Evolutionary conservation across 23 tunicate genomes (phyloP).

Genomic region (Trididemnum nubilum): DNA sequence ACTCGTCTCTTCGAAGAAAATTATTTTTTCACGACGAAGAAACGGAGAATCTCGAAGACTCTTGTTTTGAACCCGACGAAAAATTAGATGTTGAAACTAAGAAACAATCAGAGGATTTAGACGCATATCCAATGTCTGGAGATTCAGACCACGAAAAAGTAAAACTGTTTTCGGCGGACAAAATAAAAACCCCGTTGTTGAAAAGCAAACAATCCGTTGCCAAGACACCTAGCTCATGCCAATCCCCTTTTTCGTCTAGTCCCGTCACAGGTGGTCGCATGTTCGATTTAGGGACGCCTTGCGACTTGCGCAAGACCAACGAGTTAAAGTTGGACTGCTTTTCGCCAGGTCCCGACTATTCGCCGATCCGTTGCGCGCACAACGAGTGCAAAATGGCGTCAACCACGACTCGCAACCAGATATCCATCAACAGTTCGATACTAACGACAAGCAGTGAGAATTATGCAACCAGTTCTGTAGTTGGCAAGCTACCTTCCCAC

Average conservation of each 20-base stretch:
- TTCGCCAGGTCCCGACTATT: slow-evolving; percentile 26
- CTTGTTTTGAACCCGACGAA: background rate
- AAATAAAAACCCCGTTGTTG: slow-evolving; percentile 5
- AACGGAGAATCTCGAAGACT: slow-evolving; percentile 15
- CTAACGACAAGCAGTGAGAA: background rate
- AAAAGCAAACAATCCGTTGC: background rate
- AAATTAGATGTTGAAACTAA: background rate
- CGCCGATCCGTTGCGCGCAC: background rate
- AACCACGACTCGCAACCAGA: background rate
- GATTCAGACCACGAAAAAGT: background rate
- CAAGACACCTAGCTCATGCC: slow-evolving; percentile 57
- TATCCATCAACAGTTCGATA: background rate
- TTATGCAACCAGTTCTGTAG: background rate
- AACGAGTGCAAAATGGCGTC: background rate
- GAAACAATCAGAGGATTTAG: background rate
- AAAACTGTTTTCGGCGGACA: background rate
- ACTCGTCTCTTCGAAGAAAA: slow-evolving; percentile 73
- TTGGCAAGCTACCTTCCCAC: no score
- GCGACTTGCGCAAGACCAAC: background rate
- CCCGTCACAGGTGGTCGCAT: slow-evolving; percentile 54
- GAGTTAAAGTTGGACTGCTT: background rate
- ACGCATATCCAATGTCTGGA: slow-evolving; percentile 22
- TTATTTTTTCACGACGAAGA: slow-evolving; percentile 60
- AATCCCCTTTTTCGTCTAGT: slow-evolving; percentile 73
- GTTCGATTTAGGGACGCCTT: slow-evolving; percentile 54